Base-by-base conservation (phyloP, 2,888 invertebrate species). In the Eupithecia pulchellata region DNA sequence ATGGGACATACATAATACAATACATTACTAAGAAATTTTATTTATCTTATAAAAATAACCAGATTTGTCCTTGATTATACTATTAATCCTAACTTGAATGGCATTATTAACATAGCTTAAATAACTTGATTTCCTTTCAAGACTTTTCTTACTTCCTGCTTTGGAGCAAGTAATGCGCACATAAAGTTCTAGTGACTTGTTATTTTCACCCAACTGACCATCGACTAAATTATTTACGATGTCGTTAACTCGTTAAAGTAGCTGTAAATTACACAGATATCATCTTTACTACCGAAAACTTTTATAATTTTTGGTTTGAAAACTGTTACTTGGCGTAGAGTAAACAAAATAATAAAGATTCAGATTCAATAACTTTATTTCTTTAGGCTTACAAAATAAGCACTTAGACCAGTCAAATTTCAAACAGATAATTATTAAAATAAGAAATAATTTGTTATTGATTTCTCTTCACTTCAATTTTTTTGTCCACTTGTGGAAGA, bases 181-280 rank as follows among this genome's bases (percentile, higher is more conserved):
- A 78, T 74, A 74, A 72, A 68, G 32, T 66, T 63, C 34, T 65
- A 64, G 73, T 71, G 71, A 64, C 79, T 76, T 76, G 77, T 82
- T 82, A 73, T 60, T 74, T 66, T 66, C 64, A 64, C 42, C 69
- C 30, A 69, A 64, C 66, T 57, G 75, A 66, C 74, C 71, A 65
- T 73, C 77, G 69, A 77, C 79, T 79, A 82, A 83, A 82, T 77
- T 80, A 89, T 88, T 89, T 87, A 89, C 76, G 85, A 84, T 83
- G 84, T 86, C 87, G 88, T 89, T 88, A 89, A 85, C 84, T 82
- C 84, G 87, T 86, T 81, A 82, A 84, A 84, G 84, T 83, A 79
- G 76, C 82, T 82, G 85, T 89, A 89, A 89, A 88, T 88, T 87
- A 86, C 73, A 34, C 62, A 73, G 89, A 89, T 89, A 83, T 79